These are phyloP conservation scores for Hemicrepidius hirtus DNA, from an alignment of 2,888 invertebrate species.

Conservation along the genomic window DNA sequence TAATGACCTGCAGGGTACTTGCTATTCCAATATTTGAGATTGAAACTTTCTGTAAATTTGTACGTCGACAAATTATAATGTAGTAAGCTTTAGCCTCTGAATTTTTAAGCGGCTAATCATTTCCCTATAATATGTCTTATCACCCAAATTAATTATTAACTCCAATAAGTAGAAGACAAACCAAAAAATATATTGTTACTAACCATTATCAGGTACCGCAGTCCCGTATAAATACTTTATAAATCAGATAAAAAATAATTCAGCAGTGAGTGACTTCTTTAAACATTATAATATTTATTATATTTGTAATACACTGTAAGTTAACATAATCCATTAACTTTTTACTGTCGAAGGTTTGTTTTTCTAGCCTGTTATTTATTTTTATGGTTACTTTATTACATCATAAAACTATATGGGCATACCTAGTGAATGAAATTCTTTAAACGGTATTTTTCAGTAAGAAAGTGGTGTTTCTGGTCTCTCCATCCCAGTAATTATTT, in stretches of 20 bases:
- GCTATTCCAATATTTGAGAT: conserved; percentile 12
- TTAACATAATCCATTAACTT: conserved; percentile 37
- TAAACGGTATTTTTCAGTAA: not conserved
- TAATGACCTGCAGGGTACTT: conserved; percentile 22
- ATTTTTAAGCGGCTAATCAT: too few species aligned
- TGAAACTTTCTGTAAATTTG: not conserved
- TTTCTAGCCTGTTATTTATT: conserved; percentile 37
- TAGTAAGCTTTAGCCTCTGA: not conserved
- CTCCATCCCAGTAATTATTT: too few species aligned
- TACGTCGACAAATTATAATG: too few species aligned
- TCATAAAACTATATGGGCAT: conserved; percentile 33
- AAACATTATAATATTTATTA: conserved; percentile 30
- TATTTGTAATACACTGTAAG: conserved; percentile 25
- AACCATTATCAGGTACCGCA: too few species aligned
- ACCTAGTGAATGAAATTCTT: conserved; percentile 26
- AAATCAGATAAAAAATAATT: too few species aligned
- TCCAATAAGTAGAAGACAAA: not conserved
- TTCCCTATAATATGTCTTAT: too few species aligned
- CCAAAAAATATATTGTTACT: too few species aligned
- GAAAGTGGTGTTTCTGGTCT: too few species aligned
- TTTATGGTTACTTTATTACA: conserved; percentile 36
- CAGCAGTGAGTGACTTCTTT: not conserved
- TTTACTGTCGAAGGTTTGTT: conserved; percentile 33
- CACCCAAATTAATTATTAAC: too few species aligned
- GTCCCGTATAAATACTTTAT: too few species aligned